Evolutionary conservation across 2,113 vertebrate genomes (phyloP), one percentile per base, ranked within the genome.

Genomic region (Budorcas taxicolor): DNA sequence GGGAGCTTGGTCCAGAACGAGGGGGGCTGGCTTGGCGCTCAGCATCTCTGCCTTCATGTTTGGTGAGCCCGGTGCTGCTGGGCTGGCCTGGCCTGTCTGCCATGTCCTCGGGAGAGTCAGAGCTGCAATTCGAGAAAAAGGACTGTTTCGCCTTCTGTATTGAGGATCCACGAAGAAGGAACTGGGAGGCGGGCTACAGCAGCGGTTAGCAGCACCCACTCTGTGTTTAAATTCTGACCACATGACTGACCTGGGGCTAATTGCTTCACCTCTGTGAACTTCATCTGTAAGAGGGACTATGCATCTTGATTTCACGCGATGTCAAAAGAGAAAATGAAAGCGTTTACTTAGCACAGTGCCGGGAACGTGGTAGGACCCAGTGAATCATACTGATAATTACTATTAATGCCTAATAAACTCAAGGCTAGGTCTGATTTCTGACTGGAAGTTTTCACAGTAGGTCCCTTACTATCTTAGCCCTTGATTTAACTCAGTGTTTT

Each of bases 31-130:
- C 19, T 25, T 40, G 10, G 36, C 1, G 0, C 60, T 36, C 52
- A 29, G 71, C 71, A 27, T 43, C 71, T 40, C 67, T 74, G 36
- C 21, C 67, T 25, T 74, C 21, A 6, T 23, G 19, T 74, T 40
- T 6, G n/a, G 67, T 40, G 67, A 23, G 67, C 8, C 0, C 1
- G 1, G 14, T 1, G 4, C 29, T 19, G 29, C 3, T 4, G 25
- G 83, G 45, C 47, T n/a, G n/a, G 23, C 16, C 43, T 13, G n/a
- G 53, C 15, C 25, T 2, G 9, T 40, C 90, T 83, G 67, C 21
- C 11, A 1, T 40, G 57, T 9, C 84, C 64, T 4, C 0, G 1
- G 58, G 87, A 25, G 2, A 16, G 55, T 43, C 19, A 82, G 64
- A 71, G 86, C 91, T 91, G 91, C 25, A 36, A 31, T 9, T 82